Percentiles rank a stretch among this genome's conserved stretches.
phyloP scores from a whole-genome alignment of 2,888 invertebrate genomes.

The Ophonus ardosiacus region DNA sequence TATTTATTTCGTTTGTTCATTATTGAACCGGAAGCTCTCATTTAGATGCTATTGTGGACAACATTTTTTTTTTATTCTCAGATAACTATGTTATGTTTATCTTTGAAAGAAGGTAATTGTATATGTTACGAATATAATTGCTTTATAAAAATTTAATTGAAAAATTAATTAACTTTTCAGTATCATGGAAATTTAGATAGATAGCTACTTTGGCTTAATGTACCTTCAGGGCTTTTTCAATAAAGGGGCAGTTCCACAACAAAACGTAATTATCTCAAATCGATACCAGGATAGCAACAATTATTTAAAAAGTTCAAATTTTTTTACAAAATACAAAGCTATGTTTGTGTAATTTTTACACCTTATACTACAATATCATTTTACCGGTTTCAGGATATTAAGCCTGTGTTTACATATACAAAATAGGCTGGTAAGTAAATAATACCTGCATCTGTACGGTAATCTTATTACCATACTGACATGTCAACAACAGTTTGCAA shows the following conservation, averaged over 20 bases:
- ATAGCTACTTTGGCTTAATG: neutral
- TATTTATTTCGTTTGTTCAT: constrained; percentile 45
- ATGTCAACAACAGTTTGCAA: too few species aligned
- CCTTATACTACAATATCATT: too few species aligned
- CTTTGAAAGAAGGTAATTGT: neutral
- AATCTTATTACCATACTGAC: too few species aligned
- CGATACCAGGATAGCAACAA: neutral
- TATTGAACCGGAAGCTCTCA: constrained; percentile 16
- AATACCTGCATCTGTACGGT: too few species aligned
- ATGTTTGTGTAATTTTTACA: neutral
- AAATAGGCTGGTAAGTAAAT: too few species aligned
- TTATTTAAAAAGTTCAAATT: neutral
- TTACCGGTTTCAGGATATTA: too few species aligned
- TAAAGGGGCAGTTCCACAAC: neutral
- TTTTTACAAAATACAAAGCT: neutral
- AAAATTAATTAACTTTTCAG: constrained; percentile 36
- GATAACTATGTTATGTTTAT: neutral
- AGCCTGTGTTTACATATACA: too few species aligned
- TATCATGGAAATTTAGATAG: neutral
- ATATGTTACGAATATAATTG: neutral
- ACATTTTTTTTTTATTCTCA: neutral
- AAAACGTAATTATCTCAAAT: neutral
- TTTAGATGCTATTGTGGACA: constrained; percentile 8
- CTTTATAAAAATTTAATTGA: constrained; percentile 20
- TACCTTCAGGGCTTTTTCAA: neutral